Percentiles rank a stretch among this genome's conserved stretches.
These are phyloP conservation scores for Drosophila suzukii DNA, from an alignment of 1,140 invertebrate genomes.

Conservation along the genomic window DNA sequence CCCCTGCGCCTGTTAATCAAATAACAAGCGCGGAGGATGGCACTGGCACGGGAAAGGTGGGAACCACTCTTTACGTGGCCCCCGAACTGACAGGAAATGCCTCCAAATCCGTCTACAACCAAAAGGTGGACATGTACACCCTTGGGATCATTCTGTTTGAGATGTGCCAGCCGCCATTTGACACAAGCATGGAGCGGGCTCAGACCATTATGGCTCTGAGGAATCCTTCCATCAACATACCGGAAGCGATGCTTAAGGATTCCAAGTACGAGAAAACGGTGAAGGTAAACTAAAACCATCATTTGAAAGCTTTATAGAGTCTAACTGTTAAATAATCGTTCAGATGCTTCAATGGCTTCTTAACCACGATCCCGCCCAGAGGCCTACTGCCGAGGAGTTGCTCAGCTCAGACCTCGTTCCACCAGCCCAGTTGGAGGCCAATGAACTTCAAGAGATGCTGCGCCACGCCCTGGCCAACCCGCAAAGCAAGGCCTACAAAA, in stretches of 20 bases:
- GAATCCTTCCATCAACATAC: slow-evolving; percentile 87
- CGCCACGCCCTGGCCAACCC: slow-evolving; percentile 91
- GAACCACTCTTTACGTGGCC: slow-evolving; percentile 96
- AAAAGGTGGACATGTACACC: slow-evolving; percentile 96
- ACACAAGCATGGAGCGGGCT: slow-evolving; percentile 95
- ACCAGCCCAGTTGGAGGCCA: slow-evolving; percentile 89
- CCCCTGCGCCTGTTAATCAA: slow-evolving; percentile 42
- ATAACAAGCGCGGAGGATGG: slow-evolving; percentile 77
- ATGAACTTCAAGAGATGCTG: slow-evolving; percentile 92
- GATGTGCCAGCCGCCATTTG: slow-evolving; percentile 94
- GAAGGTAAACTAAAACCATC: slow-evolving; percentile 23
- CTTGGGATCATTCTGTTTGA: slow-evolving; percentile 97
- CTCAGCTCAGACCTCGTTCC: slow-evolving; percentile 93
- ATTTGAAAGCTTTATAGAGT: neutral
- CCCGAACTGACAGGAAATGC: slow-evolving; percentile 91
- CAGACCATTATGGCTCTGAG: slow-evolving; percentile 90
- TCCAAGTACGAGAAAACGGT: slow-evolving; percentile 81
- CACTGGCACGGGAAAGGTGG: slow-evolving; percentile 93
- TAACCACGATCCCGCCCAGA: slow-evolving; percentile 91
- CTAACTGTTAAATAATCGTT: neutral
- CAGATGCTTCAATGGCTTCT: slow-evolving; percentile 89
- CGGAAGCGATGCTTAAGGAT: slow-evolving; percentile 84
- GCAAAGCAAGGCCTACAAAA: slow-evolving; percentile 92
- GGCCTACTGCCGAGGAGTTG: slow-evolving; percentile 94
- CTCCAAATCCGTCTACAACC: slow-evolving; percentile 91